A percentile compares a stretch with the other conserved stretches of the same genome.
phyloP scores from a whole-genome alignment of 2,888 invertebrate species.

The Galerucella pusilla region DNA sequence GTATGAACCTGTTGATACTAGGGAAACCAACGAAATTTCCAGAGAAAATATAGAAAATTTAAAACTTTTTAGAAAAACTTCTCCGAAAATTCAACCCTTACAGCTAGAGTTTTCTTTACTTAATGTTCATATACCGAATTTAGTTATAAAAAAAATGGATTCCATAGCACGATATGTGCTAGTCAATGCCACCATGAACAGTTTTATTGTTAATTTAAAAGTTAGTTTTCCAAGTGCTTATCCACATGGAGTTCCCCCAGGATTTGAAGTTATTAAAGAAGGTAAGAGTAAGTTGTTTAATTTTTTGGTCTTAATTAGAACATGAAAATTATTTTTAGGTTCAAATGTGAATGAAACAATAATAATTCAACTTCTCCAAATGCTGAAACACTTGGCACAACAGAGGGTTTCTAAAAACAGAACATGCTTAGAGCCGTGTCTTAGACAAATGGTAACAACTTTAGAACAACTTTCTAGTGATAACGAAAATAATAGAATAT shows the following conservation, averaged over 20 bases:
- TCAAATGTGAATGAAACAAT: constrained; percentile 76
- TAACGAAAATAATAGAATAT: constrained; percentile 65
- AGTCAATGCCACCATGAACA: constrained; percentile 69
- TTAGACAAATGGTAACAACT: constrained; percentile 76
- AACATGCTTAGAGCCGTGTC: constrained; percentile 88
- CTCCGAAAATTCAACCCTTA: constrained; percentile 70
- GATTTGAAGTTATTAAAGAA: constrained; percentile 73
- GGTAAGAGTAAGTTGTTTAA: neutral
- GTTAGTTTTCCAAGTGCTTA: constrained; percentile 80
- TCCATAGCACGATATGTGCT: constrained; percentile 69
- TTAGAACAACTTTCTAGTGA: constrained; percentile 73
- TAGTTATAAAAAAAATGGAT: constrained; percentile 70
- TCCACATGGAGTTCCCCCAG: constrained; percentile 75
- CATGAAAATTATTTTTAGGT: constrained; percentile 55
- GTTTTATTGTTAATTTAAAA: constrained; percentile 69
- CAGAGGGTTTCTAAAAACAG: constrained; percentile 86
- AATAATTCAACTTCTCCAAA: constrained; percentile 81
- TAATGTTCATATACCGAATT: constrained; percentile 80
- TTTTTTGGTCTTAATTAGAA: neutral
- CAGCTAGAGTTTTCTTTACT: constrained; percentile 82
- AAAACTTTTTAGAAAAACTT: constrained; percentile 50
- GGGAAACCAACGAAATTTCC: constrained; percentile 43
- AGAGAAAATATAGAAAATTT: constrained; percentile 39
- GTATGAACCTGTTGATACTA: constrained; percentile 70
- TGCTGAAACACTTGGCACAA: constrained; percentile 82